Conservation (phyloP, 2,797 vertebrate species). For the Myiotriccus ornatus region DNA sequence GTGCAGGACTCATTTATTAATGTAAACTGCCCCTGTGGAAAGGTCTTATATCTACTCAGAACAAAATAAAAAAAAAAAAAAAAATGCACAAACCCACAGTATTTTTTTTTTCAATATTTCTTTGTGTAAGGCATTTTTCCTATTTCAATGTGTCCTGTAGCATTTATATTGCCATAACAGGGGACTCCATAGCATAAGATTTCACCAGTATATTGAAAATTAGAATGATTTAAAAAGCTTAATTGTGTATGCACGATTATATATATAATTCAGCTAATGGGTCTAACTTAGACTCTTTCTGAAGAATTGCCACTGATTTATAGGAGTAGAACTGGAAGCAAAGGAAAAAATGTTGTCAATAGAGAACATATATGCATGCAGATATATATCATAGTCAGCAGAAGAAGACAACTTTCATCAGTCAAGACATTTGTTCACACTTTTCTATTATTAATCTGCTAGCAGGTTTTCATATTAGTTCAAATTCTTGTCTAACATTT, state of each 20-base stretch:
- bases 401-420: neutral
- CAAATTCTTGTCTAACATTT: neutral
- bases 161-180: neutral
- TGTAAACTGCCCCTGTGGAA: neutral
- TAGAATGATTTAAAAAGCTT: neutral
- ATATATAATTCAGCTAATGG: conserved; percentile 2
- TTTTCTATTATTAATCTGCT: conserved; percentile 18
- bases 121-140: neutral
- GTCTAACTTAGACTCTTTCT: neutral
- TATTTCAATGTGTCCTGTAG: neutral
- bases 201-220: neutral
- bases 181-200: neutral
- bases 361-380: neutral
- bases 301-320: neutral
- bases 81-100: neutral
- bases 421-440: neutral
- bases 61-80: neutral
- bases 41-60: neutral
- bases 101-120: neutral
- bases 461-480: neutral
- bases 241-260: neutral
- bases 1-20: neutral
- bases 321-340: neutral
- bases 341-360: neutral
- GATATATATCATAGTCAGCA: neutral